Conservation (phyloP, 1,140 invertebrate species). For the Potamilus streckersoni region DNA sequence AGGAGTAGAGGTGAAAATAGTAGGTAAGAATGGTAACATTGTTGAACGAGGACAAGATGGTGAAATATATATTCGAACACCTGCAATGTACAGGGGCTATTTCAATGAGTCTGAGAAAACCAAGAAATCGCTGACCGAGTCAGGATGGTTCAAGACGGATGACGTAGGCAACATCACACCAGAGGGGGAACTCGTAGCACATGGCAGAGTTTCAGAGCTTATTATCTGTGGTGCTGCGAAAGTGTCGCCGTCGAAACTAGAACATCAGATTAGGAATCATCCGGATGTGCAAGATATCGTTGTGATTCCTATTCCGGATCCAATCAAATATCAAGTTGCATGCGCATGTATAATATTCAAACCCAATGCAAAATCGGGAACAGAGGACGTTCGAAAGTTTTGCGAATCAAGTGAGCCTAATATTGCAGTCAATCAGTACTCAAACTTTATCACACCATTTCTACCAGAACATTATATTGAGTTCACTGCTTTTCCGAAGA, state of each 20-base stretch:
- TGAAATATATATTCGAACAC: neutral
- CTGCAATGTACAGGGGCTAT: neutral
- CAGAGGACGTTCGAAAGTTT: no score
- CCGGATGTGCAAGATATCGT: constrained; percentile 9
- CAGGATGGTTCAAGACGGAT: constrained; percentile 7
- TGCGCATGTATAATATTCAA: no score
- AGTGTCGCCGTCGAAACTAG: neutral
- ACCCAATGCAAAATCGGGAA: no score
- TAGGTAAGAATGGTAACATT: neutral
- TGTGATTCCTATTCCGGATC: neutral
- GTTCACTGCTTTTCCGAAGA: no score
- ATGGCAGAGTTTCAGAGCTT: constrained; percentile 4
- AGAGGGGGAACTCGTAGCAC: neutral
- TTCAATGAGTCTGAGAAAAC: constrained; percentile 5
- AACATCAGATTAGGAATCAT: constrained; percentile 4
- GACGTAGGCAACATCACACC: constrained; percentile 5
- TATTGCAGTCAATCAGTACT: no score
- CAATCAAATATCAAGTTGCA: no score
- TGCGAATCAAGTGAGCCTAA: no score
- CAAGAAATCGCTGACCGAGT: neutral
- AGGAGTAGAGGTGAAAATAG: constrained; percentile 6
- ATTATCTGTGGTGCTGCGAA: neutral
- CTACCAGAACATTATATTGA: no score
- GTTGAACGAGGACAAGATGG: neutral
- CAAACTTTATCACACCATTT: no score